A percentile compares a stretch with the other conserved stretches of the same genome.
Evolutionary conservation across 2,113 vertebrate species (phyloP).

Genomic region (Lepidothrix coronata): DNA sequence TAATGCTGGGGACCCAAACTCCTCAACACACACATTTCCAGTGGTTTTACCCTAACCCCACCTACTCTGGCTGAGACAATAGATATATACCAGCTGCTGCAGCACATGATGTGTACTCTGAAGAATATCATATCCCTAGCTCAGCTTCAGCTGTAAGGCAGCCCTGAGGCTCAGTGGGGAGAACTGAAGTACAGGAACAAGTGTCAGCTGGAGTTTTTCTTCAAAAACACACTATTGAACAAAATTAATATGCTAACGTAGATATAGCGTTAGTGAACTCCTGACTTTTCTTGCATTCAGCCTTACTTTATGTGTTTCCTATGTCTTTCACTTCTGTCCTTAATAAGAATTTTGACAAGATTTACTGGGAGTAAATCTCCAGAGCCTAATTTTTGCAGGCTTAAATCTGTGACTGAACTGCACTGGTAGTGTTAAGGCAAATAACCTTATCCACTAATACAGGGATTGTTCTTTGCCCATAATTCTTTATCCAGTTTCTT

Average conservation of each 20-base stretch:
- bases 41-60: not conserved
- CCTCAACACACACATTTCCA: not conserved
- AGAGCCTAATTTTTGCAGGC: not conserved
- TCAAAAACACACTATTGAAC: not conserved
- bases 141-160: not conserved
- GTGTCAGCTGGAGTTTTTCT: not conserved
- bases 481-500: not conserved
- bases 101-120: rapidly evolving
- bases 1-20: not conserved
- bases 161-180: not conserved
- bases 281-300: not conserved
- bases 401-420: not conserved
- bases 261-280: not conserved
- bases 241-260: not conserved
- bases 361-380: not conserved
- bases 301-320: not conserved
- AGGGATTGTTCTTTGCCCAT: not conserved
- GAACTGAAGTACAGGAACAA: not conserved
- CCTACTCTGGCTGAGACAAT: not conserved
- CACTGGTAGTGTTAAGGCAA: rapidly evolving
- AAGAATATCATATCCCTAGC: not conserved
- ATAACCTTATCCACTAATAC: not conserved
- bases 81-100: not conserved
- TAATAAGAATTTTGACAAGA: not conserved
- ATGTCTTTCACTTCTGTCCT: not conserved